phyloP scores from a whole-genome alignment of 2,888 invertebrate species.

The Seira musarum region DNA sequence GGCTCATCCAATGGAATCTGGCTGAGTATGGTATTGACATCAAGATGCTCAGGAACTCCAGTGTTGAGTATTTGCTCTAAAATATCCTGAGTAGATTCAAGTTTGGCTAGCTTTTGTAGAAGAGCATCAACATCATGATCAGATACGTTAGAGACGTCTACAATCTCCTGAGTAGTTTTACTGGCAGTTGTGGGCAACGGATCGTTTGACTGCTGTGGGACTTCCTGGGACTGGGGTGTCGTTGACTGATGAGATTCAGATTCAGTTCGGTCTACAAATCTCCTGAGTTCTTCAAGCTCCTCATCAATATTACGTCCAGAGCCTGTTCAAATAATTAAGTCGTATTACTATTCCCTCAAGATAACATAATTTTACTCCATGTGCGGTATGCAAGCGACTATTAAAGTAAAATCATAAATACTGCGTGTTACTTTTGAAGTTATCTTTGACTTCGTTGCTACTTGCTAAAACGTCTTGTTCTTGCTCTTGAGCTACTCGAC shows the following conservation, averaged over 20 bases:
- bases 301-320: too few species aligned
- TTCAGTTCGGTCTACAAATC: conserved; percentile 29
- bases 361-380: background rate
- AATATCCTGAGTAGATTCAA: conserved; percentile 52
- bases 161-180: background rate
- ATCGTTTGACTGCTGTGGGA: background rate
- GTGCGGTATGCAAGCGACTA: background rate
- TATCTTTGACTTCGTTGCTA: conserved; percentile 7
- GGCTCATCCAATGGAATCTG: conserved; percentile 21
- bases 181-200: background rate
- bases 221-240: background rate
- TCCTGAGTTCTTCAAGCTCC: conserved; percentile 25
- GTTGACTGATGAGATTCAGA: conserved; percentile 11
- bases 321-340: too few species aligned
- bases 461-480: too few species aligned
- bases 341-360: background rate
- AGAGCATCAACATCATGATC: conserved; percentile 21
- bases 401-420: background rate
- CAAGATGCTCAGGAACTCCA: conserved; percentile 11
- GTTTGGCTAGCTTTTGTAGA: conserved; percentile 42
- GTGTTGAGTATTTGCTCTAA: conserved; percentile 48
- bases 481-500: conserved; percentile 14
- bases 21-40: conserved; percentile 18
- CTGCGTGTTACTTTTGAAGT: background rate
- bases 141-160: background rate